These are phyloP conservation scores for Heliconius himera DNA, from an alignment of 1,140 invertebrate species.

Conservation along the genomic window DNA sequence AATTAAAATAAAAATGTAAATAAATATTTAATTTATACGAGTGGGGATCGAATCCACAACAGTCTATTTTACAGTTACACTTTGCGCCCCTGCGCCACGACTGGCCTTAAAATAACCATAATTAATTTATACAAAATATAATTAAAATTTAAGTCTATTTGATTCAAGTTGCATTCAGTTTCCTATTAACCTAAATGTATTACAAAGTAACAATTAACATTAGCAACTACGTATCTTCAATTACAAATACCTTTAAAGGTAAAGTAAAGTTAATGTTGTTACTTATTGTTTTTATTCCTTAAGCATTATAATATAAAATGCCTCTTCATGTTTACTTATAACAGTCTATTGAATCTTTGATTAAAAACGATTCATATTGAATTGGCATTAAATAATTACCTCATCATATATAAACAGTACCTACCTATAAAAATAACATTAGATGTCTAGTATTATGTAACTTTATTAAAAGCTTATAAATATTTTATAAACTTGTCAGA, in stretches of 20 bases:
- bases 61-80: too few relatives aligned
- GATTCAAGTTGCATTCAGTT: not conserved
- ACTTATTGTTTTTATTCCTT: slow-evolving; percentile 1
- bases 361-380: slow-evolving; percentile 5
- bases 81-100: too few relatives aligned
- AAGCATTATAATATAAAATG: not conserved
- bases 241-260: not conserved
- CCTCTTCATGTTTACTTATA: not conserved
- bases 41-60: too few relatives aligned
- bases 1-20: too few relatives aligned
- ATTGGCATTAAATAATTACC: not conserved
- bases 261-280: not conserved
- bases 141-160: not conserved
- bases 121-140: not conserved
- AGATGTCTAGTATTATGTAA: not conserved
- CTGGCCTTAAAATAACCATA: too few relatives aligned
- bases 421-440: not conserved
- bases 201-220: slow-evolving; percentile 14
- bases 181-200: not conserved
- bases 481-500: not conserved
- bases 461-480: not conserved
- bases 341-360: slow-evolving; percentile 8
- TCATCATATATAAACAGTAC: not conserved
- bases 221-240: not conserved
- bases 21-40: too few relatives aligned